Conservation (phyloP, 2,113 vertebrate species). For the Spilogale gracilis region DNA sequence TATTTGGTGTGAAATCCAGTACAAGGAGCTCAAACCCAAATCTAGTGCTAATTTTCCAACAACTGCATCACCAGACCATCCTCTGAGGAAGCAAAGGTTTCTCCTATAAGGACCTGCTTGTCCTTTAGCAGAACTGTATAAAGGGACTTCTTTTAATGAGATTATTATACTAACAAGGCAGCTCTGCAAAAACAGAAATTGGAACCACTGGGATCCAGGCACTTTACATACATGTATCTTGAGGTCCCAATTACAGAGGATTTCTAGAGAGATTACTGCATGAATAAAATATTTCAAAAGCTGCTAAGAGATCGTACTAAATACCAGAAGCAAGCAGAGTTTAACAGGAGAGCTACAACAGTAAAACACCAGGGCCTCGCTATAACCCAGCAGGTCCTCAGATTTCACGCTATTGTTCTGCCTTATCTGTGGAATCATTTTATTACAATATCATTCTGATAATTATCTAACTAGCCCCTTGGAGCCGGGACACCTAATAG, state of each 20-base stretch:
- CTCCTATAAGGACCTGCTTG: not conserved
- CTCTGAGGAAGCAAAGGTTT: not conserved
- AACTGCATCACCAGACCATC: not conserved
- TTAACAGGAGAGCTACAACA: not conserved
- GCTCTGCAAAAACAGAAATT: slow-evolving; percentile 2
- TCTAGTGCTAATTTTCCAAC: not conserved
- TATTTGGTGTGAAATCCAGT: not conserved
- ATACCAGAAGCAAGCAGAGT: slow-evolving; percentile 56
- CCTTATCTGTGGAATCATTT: slow-evolving; percentile 10
- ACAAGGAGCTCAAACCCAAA: not conserved
- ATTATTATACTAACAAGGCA: not conserved
- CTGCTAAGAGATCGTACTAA: slow-evolving; percentile 24
- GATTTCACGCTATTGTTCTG: not conserved
- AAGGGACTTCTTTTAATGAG: not conserved
- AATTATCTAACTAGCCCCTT: slow-evolving; percentile 53
- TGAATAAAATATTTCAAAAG: slow-evolving; percentile 46
- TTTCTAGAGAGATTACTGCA: slow-evolving; percentile 49
- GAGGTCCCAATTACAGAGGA: slow-evolving; percentile 56
- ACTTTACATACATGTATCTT: slow-evolving; percentile 24
- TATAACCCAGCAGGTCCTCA: slow-evolving; percentile 48
- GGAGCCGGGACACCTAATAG: slow-evolving; percentile 46
- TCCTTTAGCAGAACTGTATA: not conserved
- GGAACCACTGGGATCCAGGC: not conserved
- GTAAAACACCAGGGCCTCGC: slow-evolving; percentile 48
- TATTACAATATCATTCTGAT: slow-evolving; percentile 38